A percentile compares a stretch with the other conserved stretches of the same genome.
These are phyloP conservation scores for Gadus macrocephalus DNA, from an alignment of 2,113 vertebrate genomes.

Conservation along the genomic window DNA sequence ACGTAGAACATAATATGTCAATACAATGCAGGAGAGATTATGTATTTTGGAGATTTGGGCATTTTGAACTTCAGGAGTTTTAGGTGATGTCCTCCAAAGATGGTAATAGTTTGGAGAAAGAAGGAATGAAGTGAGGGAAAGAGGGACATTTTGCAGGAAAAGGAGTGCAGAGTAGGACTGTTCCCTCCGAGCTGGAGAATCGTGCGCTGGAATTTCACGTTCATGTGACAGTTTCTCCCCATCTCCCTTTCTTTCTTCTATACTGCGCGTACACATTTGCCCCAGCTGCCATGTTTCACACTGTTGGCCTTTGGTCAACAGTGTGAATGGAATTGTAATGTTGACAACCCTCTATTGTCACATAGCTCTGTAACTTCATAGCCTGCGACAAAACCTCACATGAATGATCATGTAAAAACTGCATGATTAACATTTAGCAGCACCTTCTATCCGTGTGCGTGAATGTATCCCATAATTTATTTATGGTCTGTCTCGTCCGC, in stretches of 20 bases:
- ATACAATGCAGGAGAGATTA: no score
- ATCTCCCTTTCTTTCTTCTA: slow-evolving; percentile 9
- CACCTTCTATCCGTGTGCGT: no score
- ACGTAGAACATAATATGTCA: no score
- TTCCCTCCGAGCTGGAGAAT: slow-evolving; percentile 37
- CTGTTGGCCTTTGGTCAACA: background rate
- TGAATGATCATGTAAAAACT: background rate
- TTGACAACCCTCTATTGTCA: no score
- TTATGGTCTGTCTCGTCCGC: background rate
- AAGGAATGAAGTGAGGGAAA: background rate
- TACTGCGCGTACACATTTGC: slow-evolving; percentile 6
- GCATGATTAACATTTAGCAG: no score
- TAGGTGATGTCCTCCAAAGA: no score
- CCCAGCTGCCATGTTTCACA: background rate
- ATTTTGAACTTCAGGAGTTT: no score
- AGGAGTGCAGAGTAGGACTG: slow-evolving; percentile 6
- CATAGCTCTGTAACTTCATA: background rate
- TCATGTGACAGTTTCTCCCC: slow-evolving; percentile 42
- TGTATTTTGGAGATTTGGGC: no score
- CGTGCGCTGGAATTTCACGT: slow-evolving; percentile 64
- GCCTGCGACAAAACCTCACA: background rate
- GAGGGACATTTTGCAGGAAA: background rate
- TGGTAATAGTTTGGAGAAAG: background rate
- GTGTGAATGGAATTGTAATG: no score
- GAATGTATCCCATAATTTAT: no score